A percentile compares a stretch with the other conserved stretches of the same genome.
These are phyloP conservation scores for Ctenomys sociabilis DNA, from an alignment of 2,113 vertebrate genomes.

Conservation along the genomic window DNA sequence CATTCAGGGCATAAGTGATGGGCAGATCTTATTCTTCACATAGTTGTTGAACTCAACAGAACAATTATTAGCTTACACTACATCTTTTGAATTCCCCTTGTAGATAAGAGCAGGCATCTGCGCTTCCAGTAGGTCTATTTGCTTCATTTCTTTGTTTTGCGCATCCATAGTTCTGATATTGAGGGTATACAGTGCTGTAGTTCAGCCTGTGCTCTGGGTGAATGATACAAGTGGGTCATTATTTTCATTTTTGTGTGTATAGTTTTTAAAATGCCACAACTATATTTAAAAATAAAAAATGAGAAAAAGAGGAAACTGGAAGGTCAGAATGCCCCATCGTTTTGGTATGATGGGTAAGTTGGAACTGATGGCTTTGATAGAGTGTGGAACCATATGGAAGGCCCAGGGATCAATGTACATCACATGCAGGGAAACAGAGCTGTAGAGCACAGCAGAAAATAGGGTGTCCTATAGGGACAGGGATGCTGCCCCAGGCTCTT, in stretches of 20 bases:
- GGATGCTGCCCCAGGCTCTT: neutral
- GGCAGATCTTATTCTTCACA: neutral
- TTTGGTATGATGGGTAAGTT: neutral
- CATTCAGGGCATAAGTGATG: neutral
- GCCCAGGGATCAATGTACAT: neutral
- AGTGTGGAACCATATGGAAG: rapidly evolving
- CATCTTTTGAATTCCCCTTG: neutral
- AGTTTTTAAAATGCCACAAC: neutral
- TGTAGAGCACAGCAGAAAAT: rapidly evolving
- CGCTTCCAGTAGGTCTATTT: neutral
- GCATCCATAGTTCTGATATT: neutral
- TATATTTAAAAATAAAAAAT: neutral
- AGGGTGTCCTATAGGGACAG: rapidly evolving
- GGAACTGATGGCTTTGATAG: neutral
- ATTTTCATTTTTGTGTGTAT: neutral
- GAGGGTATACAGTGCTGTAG: neutral
- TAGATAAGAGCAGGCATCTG: neutral
- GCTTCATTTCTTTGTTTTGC: neutral
- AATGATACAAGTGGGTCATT: neutral
- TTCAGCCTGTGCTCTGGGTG: neutral
- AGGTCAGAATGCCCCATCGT: neutral
- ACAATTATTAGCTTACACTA: neutral
- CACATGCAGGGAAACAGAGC: neutral
- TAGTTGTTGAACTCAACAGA: neutral
- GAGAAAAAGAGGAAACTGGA: neutral